phyloP scores from a whole-genome alignment of 2,797 vertebrate genomes.

The Otolemur crassicaudatus region DNA sequence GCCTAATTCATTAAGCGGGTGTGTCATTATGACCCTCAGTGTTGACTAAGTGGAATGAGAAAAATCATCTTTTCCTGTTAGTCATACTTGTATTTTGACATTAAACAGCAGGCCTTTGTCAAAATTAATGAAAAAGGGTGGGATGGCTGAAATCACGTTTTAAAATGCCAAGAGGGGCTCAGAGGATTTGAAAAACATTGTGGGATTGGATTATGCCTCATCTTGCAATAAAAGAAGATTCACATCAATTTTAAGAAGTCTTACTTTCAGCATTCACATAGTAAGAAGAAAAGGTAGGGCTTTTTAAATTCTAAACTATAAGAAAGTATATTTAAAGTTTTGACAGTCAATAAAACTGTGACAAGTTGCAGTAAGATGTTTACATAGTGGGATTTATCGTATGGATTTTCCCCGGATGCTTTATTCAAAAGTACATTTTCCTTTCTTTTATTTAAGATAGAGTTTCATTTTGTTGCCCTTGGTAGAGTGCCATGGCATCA shows the following conservation, averaged over 20 bases:
- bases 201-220: constrained; percentile 16
- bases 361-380: neutral
- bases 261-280: neutral
- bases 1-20: constrained; percentile 3
- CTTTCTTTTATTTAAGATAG: neutral
- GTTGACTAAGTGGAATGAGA: neutral
- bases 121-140: constrained; percentile 22
- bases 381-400: neutral
- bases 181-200: neutral
- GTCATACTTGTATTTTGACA: constrained; percentile 57
- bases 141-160: constrained; percentile 24
- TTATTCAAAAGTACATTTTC: neutral
- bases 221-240: constrained; percentile 28
- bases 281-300: constrained; percentile 23
- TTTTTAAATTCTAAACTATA: neutral
- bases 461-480: too few species aligned
- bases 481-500: too few species aligned
- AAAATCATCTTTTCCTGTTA: constrained; percentile 45
- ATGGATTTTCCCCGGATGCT: neutral
- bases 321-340: constrained; percentile 20
- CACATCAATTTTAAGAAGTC: constrained; percentile 31
- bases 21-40: neutral
- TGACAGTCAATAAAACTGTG: neutral
- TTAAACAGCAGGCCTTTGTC: neutral
- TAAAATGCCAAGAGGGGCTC: neutral